Base-by-base conservation (phyloP, 2,888 invertebrate genomes). In the Cyclophora albipunctata region DNA sequence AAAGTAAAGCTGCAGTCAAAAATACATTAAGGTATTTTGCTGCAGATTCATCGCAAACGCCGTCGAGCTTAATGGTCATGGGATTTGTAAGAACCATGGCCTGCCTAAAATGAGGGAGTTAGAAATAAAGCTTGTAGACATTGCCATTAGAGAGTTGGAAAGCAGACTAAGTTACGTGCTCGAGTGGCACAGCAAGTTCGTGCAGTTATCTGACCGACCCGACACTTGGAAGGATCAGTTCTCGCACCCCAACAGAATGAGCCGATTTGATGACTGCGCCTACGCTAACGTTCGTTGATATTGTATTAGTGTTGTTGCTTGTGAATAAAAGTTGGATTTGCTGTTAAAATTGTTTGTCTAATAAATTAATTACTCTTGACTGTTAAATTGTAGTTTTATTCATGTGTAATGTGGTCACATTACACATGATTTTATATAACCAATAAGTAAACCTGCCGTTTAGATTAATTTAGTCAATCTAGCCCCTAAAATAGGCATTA, bases 41-140 rank as follows among this genome's bases (percentile, higher is more conserved):
- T 73, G 55, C 82, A 88, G 87, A 82, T 88, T 71, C 68, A 72
- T 86, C 62, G 82, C 78, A 6, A 78, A 66, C 61, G 51, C 74
- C 2, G 81, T 91, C 54, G 84, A 85, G 55, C 79, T 91, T 53
- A 78, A 81, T 35, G 74, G 78, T 41, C 72, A 70, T 5, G 91
- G 91, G 6, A 82, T 91, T 46, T 59, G 66, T 4, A 85, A 77
- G 55, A 83, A 87, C 63, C 71, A 81, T 45, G 90, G 90, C 0
- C 60, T 91, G 7, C 90, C 90, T 3, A 77, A 70, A 63, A 75
- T 91, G 73, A 80, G 79, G 4, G 76, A 76, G 1, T 41, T 58
- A 3, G 91, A 91, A 63, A 67, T 80, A 2, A 65, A 67, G 0
- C 61, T 73, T 3, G 59, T 90, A 5, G 83, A 90, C 62, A 57